These are phyloP conservation scores for Myioborus melanocephalus DNA, from an alignment of 2,797 vertebrate genomes.

Conservation along the genomic window DNA sequence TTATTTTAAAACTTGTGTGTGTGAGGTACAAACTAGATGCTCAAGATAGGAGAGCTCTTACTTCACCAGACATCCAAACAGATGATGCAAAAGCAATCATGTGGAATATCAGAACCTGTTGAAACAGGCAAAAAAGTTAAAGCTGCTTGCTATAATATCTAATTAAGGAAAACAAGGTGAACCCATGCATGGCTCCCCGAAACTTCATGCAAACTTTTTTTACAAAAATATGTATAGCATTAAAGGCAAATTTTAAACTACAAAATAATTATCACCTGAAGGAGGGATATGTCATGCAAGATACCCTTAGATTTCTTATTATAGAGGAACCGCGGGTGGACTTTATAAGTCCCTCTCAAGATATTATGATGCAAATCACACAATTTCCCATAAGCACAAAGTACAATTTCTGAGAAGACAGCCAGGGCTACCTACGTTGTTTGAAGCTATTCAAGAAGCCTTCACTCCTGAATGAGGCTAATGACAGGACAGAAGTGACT, in stretches of 20 bases:
- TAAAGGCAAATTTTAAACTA: background rate
- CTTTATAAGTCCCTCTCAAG: background rate
- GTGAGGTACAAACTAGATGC: background rate
- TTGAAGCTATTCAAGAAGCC: background rate
- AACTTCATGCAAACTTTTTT: background rate
- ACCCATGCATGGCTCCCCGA: background rate
- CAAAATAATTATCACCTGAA: background rate
- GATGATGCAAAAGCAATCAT: background rate
- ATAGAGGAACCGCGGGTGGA: background rate
- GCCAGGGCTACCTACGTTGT: fast-evolving
- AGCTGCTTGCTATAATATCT: background rate
- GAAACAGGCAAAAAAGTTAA: background rate
- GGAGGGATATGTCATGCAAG: background rate
- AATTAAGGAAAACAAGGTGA: background rate
- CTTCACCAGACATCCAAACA: background rate
- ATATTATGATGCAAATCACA: background rate
- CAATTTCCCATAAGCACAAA: background rate
- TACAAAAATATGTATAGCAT: background rate
- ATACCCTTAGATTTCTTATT: background rate
- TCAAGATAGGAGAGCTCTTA: background rate
- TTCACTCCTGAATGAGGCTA: background rate
- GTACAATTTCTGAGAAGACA: background rate
- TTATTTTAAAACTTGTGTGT: background rate
- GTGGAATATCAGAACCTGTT: fast-evolving
- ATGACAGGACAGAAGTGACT: background rate